A percentile compares a stretch with the other conserved stretches of the same genome.
phyloP scores from a whole-genome alignment of 2,113 vertebrate genomes.

The Casuarius casuarius region DNA sequence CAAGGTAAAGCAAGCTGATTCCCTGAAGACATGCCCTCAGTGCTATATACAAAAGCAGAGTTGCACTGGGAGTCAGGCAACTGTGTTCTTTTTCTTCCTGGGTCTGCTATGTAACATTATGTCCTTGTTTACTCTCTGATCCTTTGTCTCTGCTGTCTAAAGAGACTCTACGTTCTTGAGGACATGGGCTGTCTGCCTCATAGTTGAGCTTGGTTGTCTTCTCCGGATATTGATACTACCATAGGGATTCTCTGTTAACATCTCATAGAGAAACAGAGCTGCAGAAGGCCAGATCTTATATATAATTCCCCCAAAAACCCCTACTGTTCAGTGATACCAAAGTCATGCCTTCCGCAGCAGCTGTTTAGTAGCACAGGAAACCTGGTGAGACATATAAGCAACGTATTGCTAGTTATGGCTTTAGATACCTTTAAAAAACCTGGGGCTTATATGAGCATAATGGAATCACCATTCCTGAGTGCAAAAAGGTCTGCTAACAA shows the following conservation, averaged over 20 bases:
- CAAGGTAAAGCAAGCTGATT: neutral
- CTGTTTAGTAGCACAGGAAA: neutral
- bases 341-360: neutral
- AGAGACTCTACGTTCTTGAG: neutral
- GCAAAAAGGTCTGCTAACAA: neutral
- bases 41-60: neutral
- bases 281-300: neutral
- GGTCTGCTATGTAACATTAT: neutral
- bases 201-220: neutral
- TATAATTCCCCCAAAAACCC: neutral
- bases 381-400: neutral
- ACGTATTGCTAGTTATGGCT: neutral
- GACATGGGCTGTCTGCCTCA: neutral
- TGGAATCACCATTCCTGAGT: neutral
- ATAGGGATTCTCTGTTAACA: neutral
- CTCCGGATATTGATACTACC: slow-evolving; percentile 17
- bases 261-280: neutral
- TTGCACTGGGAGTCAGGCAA: neutral
- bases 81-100: neutral
- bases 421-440: neutral
- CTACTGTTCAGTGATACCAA: neutral
- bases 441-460: neutral
- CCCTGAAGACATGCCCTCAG: neutral
- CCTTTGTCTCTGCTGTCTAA: neutral
- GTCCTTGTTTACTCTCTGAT: neutral